Percentiles rank a stretch among this genome's conserved stretches.
Conservation (phyloP, 2,888 invertebrate species). For the Suillia variegata region DNA sequence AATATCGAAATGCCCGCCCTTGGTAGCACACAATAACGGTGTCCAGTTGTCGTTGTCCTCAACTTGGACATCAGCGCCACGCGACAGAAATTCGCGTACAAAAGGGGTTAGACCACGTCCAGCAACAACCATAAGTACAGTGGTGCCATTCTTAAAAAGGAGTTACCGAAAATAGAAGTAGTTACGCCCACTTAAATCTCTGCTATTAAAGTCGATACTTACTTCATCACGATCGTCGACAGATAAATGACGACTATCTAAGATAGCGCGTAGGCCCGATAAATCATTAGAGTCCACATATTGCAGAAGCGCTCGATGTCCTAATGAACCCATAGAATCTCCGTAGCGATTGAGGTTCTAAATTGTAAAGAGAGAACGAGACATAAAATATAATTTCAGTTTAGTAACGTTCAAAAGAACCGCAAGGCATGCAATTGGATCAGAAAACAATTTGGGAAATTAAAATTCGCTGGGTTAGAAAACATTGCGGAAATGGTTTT, state of each 20-base stretch:
- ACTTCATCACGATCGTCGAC: conserved; percentile 90
- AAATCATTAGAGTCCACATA: conserved; percentile 83
- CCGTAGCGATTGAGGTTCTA: conserved; percentile 83
- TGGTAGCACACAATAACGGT: conserved; percentile 86
- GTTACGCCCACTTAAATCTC: no score
- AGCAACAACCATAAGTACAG: conserved; percentile 90
- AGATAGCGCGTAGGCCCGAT: conserved; percentile 77
- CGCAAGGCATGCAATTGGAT: background rate
- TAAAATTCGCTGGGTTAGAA: background rate
- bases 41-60: conserved; percentile 95
- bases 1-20: conserved; percentile 83
- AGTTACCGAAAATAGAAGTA: background rate
- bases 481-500: no score
- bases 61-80: conserved; percentile 90
- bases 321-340: conserved; percentile 91
- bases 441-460: background rate
- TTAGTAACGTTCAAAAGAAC: conserved; percentile 1
- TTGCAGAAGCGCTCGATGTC: conserved; percentile 80
- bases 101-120: conserved; percentile 83
- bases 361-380: conserved; percentile 12
- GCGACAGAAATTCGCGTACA: conserved; percentile 81
- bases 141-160: conserved; percentile 83
- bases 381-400: conserved; percentile 8
- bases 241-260: conserved; percentile 80
- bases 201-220: conserved; percentile 36